A percentile compares a stretch with the other conserved stretches of the same genome.
These are phyloP conservation scores for Scaptodrosophila latifasciaeformis DNA, from an alignment of 2,888 invertebrate genomes.

Conservation along the genomic window DNA sequence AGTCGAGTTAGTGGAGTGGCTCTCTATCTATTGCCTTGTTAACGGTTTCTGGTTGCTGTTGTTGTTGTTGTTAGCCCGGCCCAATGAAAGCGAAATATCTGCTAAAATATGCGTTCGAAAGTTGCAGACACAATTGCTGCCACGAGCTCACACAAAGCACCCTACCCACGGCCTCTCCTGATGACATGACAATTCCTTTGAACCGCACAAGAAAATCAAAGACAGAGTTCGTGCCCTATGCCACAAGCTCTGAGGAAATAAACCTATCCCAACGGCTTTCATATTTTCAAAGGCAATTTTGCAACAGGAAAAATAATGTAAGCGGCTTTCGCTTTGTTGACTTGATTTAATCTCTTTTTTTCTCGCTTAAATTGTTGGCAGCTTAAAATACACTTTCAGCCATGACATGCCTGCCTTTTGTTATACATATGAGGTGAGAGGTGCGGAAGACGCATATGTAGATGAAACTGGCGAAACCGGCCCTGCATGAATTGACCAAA, in stretches of 20 bases:
- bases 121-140: background rate
- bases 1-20: background rate
- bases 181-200: background rate
- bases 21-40: background rate
- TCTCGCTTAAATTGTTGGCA: too few relatives aligned
- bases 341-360: too few relatives aligned
- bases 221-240: background rate
- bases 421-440: too few relatives aligned
- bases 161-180: too few relatives aligned
- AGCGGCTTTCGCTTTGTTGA: too few relatives aligned
- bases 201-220: conserved; percentile 1
- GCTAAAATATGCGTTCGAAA: conserved; percentile 38
- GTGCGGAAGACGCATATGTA: too few relatives aligned
- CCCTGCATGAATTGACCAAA: too few relatives aligned
- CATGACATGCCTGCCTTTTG: too few relatives aligned
- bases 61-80: conserved; percentile 33
- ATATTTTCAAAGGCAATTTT: conserved; percentile 1
- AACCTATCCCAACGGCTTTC: conserved; percentile 66
- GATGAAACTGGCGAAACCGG: too few relatives aligned
- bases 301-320: too few relatives aligned
- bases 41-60: conserved; percentile 20
- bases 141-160: background rate
- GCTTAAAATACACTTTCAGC: too few relatives aligned
- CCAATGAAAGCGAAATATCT: conserved; percentile 48
- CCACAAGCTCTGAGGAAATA: background rate